phyloP scores from a whole-genome alignment of 2,888 invertebrate species.

The Limenitis camilla region DNA sequence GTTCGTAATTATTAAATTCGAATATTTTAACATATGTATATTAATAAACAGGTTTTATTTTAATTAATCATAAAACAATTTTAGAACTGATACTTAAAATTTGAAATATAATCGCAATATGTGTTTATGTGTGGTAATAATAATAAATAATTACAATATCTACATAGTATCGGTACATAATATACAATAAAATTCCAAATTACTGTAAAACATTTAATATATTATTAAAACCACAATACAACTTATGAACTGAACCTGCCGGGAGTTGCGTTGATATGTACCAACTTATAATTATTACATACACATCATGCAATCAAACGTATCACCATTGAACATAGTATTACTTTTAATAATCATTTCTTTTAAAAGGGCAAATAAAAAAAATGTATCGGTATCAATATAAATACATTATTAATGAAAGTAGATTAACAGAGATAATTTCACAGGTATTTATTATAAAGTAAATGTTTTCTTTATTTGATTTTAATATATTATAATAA shows the following conservation, averaged over 20 bases:
- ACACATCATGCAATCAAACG: neutral
- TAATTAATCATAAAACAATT: slow-evolving; percentile 63
- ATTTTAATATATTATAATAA: neutral
- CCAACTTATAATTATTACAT: slow-evolving; percentile 18
- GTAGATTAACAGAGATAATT: too few relatives aligned
- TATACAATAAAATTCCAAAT: slow-evolving; percentile 37
- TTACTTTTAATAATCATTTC: neutral
- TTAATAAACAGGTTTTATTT: slow-evolving; percentile 75
- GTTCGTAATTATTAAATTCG: slow-evolving; percentile 76
- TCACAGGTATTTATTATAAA: too few relatives aligned
- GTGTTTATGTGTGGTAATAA: slow-evolving; percentile 44
- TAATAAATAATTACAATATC: slow-evolving; percentile 54
- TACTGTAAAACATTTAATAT: slow-evolving; percentile 32
- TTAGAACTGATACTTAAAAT: slow-evolving; percentile 50
- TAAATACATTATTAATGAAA: too few relatives aligned
- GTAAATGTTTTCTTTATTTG: neutral
- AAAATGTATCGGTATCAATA: too few relatives aligned
- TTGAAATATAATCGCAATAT: slow-evolving; percentile 46
- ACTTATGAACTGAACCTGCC: slow-evolving; percentile 32
- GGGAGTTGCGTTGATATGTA: slow-evolving; percentile 36
- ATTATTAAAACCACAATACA: slow-evolving; percentile 32
- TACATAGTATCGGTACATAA: slow-evolving; percentile 42
- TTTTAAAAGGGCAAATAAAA: too few relatives aligned
- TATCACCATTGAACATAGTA: neutral
- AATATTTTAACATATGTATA: slow-evolving; percentile 76